A percentile compares a stretch with the other conserved stretches of the same genome.
phyloP scores from a whole-genome alignment of 2,888 invertebrate genomes.

The Elysia crispata region DNA sequence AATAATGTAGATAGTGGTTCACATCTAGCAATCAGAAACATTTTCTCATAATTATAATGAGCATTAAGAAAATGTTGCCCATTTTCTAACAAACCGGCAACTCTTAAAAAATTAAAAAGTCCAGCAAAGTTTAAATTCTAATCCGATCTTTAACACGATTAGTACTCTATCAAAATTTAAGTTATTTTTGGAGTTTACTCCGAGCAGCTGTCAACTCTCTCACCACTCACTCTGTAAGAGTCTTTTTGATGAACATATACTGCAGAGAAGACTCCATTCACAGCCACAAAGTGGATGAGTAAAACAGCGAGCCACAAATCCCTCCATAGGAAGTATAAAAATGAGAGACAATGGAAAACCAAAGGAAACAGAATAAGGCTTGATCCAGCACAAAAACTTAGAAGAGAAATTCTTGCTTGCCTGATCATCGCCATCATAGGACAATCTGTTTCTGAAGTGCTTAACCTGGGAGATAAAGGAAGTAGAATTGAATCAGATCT shows the following conservation, averaged over 20 bases:
- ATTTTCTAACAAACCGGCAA: too few species aligned
- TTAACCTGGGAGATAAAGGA: not conserved
- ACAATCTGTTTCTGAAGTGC: not conserved
- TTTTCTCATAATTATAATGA: too few species aligned
- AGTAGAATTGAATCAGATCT: too few species aligned
- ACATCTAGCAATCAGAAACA: too few species aligned
- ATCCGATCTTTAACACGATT: too few species aligned
- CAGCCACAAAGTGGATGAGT: slow-evolving; percentile 52
- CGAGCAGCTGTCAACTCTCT: too few species aligned
- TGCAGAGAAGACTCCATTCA: slow-evolving; percentile 54
- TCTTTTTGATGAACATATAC: slow-evolving; percentile 50
- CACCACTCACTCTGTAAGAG: slow-evolving; percentile 50
- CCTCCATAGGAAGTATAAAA: slow-evolving; percentile 52
- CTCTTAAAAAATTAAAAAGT: too few species aligned
- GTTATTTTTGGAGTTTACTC: too few species aligned
- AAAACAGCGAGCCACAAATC: slow-evolving; percentile 54
- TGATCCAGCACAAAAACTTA: slow-evolving; percentile 55
- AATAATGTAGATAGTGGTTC: too few species aligned
- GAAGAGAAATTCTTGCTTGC: slow-evolving; percentile 55
- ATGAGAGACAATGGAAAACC: slow-evolving; percentile 46
- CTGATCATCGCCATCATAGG: slow-evolving; percentile 45
- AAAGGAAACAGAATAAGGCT: slow-evolving; percentile 50
- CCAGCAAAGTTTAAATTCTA: too few species aligned
- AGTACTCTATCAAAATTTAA: too few species aligned
- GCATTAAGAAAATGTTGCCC: too few species aligned